Evolutionary conservation across 2,888 invertebrate genomes (phyloP).

Genomic region (Sympetrum striolatum): DNA sequence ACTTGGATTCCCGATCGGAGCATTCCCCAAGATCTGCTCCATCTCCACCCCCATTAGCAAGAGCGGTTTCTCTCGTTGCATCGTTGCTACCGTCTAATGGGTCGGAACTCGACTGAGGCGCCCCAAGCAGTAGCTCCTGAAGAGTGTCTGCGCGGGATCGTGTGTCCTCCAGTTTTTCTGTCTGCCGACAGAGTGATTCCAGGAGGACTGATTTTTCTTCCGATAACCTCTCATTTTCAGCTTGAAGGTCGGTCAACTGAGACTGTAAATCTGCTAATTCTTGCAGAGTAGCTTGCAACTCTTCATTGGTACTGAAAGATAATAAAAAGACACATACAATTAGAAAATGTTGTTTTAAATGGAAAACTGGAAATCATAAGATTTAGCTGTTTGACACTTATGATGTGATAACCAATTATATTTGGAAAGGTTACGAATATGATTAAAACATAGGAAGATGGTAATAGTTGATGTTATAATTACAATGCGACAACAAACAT

Average conservation of each 20-base stretch:
- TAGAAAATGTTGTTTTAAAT: background rate
- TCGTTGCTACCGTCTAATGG: slow-evolving; percentile 45
- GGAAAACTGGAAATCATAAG: background rate
- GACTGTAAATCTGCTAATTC: slow-evolving; percentile 90
- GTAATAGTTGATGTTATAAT: too few species aligned
- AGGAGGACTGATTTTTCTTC: slow-evolving; percentile 90
- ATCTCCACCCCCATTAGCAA: slow-evolving; percentile 46
- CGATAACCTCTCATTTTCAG: slow-evolving; percentile 84
- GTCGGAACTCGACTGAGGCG: slow-evolving; percentile 50
- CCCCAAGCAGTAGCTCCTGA: slow-evolving; percentile 77
- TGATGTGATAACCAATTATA: background rate
- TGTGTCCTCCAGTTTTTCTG: slow-evolving; percentile 88
- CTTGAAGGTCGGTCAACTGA: slow-evolving; percentile 83
- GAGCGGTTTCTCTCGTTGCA: slow-evolving; percentile 66
- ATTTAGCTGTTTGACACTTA: background rate
- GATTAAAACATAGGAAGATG: background rate
- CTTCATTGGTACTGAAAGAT: slow-evolving; percentile 81
- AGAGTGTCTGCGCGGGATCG: slow-evolving; percentile 83
- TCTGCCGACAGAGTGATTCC: slow-evolving; percentile 90
- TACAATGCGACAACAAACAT: too few species aligned
- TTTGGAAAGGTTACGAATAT: background rate
- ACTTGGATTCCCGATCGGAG: slow-evolving; percentile 79
- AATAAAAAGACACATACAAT: background rate
- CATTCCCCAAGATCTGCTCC: slow-evolving; percentile 59
- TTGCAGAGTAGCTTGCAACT: slow-evolving; percentile 91